These are phyloP conservation scores for Chymomyza fuscimana DNA, from an alignment of 2,888 invertebrate genomes.

Conservation along the genomic window DNA sequence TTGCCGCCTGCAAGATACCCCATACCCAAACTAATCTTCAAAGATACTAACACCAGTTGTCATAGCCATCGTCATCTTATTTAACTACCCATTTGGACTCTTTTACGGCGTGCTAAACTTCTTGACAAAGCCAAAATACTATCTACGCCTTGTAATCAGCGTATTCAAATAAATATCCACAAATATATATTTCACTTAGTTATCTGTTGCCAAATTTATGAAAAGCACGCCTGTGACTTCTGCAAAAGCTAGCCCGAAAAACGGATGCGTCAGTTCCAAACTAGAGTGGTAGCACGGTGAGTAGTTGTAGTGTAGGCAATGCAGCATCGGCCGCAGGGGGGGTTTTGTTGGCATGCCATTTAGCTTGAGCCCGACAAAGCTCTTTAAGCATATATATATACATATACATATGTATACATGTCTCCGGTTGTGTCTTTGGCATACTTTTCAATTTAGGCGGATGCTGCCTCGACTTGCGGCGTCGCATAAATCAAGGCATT, in stretches of 20 bases:
- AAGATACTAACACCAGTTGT: no score
- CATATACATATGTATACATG: neutral
- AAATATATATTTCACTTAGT: neutral
- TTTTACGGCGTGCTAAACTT: no score
- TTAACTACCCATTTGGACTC: no score
- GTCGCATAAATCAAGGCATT: slow-evolving; percentile 6
- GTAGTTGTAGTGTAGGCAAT: neutral
- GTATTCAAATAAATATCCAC: no score
- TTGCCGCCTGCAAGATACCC: no score
- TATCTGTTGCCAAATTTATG: slow-evolving; percentile 5
- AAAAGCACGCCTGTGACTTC: neutral
- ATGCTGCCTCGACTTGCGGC: neutral
- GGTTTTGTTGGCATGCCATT: neutral
- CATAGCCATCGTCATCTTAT: no score
- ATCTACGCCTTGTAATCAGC: no score
- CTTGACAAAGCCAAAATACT: no score
- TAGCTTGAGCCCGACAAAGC: slow-evolving; percentile 16
- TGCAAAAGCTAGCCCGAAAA: neutral
- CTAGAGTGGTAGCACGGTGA: neutral
- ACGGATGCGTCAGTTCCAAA: neutral
- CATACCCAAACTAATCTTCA: no score
- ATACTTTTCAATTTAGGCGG: slow-evolving; percentile 5
- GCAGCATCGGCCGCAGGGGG: neutral
- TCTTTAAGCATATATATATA: slow-evolving; percentile 12
- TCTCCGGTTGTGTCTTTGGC: neutral